Percentiles rank a stretch among this genome's conserved stretches.
phyloP scores from a whole-genome alignment of 2,888 invertebrate species.

The Oxyteleia sp. region DNA sequence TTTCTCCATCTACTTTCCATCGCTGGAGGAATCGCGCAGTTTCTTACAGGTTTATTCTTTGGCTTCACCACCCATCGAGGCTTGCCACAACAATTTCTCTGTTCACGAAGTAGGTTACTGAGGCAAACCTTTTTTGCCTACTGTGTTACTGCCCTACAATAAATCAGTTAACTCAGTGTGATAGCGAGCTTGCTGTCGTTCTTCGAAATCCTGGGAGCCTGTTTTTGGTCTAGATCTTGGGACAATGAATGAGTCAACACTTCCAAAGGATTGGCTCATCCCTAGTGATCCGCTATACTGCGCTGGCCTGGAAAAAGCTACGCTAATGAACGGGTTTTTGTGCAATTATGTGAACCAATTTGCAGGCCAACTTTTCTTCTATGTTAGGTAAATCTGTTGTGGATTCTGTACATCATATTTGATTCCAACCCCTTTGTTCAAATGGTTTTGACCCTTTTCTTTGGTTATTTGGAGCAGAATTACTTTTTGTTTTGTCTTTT shows the following conservation, averaged over 20 bases:
- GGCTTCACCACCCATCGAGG: conserved; percentile 83
- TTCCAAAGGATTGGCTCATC: conserved; percentile 34
- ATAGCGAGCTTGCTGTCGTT: conserved; percentile 3
- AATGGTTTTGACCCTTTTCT: conserved; percentile 42
- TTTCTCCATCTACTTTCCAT: conserved; percentile 53
- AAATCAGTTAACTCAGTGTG: conserved; percentile 82
- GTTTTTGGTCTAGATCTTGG: conserved; percentile 1
- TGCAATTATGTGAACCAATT: conserved; percentile 49
- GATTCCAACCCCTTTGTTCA: conserved; percentile 42
- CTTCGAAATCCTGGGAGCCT: background rate
- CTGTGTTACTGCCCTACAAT: conserved; percentile 85
- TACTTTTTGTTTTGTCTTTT: too few species aligned
- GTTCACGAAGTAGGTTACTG: conserved; percentile 87
- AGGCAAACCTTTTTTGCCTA: conserved; percentile 83
- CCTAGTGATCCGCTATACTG: conserved; percentile 1
- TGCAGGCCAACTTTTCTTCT: conserved; percentile 24
- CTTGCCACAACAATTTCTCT: conserved; percentile 87
- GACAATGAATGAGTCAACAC: conserved; percentile 12
- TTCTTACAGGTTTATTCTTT: conserved; percentile 35
- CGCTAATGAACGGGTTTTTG: conserved; percentile 32
- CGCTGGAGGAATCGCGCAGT: conserved; percentile 31
- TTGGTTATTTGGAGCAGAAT: conserved; percentile 44
- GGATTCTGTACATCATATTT: conserved; percentile 46
- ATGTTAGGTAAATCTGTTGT: conserved; percentile 8
- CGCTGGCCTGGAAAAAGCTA: background rate